phyloP scores from a whole-genome alignment of 2,113 vertebrate species.

The Salvelinus alpinus region DNA sequence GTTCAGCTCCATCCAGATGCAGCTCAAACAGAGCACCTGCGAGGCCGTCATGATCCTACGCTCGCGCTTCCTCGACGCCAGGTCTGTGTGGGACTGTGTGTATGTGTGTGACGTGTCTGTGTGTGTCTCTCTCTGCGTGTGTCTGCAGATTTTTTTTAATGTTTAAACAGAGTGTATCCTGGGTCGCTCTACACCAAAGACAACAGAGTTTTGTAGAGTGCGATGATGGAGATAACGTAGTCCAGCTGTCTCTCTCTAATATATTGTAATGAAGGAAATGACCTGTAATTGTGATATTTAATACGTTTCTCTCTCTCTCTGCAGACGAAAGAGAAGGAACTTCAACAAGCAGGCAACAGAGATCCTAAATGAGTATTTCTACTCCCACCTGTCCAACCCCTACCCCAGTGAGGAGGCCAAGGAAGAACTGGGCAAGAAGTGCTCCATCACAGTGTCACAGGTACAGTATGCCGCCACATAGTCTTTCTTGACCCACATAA shows the following conservation, averaged over 20 bases:
- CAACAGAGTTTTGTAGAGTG: neutral
- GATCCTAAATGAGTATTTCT: slow-evolving; percentile 99
- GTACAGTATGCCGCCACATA: slow-evolving; percentile 38
- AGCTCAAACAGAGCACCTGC: slow-evolving; percentile 98
- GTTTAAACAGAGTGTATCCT: neutral
- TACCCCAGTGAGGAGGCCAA: slow-evolving; percentile 99
- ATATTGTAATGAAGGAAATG: neutral
- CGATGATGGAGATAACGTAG: neutral
- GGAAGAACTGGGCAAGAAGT: slow-evolving; percentile 99
- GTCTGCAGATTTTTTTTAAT: neutral
- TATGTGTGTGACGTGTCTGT: neutral
- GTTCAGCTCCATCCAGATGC: slow-evolving; percentile 99
- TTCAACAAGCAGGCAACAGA: slow-evolving; percentile 99
- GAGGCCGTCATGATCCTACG: slow-evolving; percentile 99
- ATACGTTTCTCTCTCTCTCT: neutral
- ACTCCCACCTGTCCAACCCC: slow-evolving; percentile 98
- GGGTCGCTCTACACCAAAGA: neutral
- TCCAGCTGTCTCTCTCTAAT: neutral
- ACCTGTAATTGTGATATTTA: neutral
- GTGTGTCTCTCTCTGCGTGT: neutral
- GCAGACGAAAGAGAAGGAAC: slow-evolving; percentile 97
- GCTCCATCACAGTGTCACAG: slow-evolving; percentile 90
- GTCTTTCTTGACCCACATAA: too few relatives aligned
- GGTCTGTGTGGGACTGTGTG: slow-evolving; percentile 42
- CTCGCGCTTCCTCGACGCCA: slow-evolving; percentile 76